Percentiles rank a stretch among this genome's conserved stretches.
phyloP scores from a whole-genome alignment of 2,797 vertebrate species.

The Menidia menidia region DNA sequence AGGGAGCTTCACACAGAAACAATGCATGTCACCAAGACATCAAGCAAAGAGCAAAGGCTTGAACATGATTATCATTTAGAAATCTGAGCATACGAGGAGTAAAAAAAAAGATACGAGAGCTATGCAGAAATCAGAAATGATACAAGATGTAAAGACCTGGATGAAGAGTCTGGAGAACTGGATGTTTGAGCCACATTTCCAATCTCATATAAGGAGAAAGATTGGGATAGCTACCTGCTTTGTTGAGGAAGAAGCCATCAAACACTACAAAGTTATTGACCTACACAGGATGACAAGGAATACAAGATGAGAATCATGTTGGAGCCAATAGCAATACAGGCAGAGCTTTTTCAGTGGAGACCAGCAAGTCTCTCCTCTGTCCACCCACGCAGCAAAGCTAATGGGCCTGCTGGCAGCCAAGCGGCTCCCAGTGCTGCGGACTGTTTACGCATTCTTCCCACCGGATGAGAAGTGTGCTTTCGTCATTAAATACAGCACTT shows the following conservation, averaged over 20 bases:
- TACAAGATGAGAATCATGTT: background rate
- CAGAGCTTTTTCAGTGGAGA: background rate
- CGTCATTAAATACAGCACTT: background rate
- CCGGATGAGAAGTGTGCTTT: background rate
- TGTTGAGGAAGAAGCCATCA: constrained; percentile 90
- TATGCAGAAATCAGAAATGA: background rate
- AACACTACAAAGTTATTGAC: constrained; percentile 98
- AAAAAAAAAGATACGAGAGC: background rate
- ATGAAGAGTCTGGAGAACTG: too few relatives aligned
- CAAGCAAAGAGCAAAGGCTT: constrained; percentile 22
- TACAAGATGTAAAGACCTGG: background rate
- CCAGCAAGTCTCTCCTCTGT: too few relatives aligned
- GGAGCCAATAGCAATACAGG: background rate
- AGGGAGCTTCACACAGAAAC: background rate
- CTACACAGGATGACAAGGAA: constrained; percentile 66
- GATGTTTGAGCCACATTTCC: background rate
- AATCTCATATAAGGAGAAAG: background rate
- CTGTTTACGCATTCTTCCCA: background rate
- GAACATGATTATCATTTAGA: constrained; percentile 4
- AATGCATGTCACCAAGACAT: too few relatives aligned
- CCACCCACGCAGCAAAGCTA: background rate
- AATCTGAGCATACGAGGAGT: background rate
- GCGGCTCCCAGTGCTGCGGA: too few relatives aligned
- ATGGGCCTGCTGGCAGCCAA: background rate
- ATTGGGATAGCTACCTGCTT: constrained; percentile 79